phyloP scores from a whole-genome alignment of 2,797 vertebrate species.

The Galagoides demidoff region DNA sequence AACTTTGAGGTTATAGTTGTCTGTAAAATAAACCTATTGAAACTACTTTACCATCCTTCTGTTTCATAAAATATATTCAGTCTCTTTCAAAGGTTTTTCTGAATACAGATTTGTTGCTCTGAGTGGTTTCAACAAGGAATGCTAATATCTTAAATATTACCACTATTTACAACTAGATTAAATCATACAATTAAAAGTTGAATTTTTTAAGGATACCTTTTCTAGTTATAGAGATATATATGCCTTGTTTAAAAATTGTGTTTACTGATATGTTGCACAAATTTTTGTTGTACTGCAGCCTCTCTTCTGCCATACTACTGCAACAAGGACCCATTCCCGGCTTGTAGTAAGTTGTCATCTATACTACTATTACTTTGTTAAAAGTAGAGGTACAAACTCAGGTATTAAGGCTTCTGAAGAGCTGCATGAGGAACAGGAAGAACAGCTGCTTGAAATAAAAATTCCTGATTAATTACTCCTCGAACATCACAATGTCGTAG shows the following conservation, averaged over 20 bases:
- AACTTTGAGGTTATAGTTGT: constrained; percentile 34
- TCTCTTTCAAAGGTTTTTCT: constrained; percentile 52
- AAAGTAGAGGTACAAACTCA: constrained; percentile 19
- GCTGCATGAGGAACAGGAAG: neutral
- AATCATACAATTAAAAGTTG: constrained; percentile 29
- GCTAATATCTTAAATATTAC: constrained; percentile 16
- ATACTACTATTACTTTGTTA: neutral
- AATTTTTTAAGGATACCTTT: constrained; percentile 33
- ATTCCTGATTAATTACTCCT: constrained; percentile 68
- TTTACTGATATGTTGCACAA: constrained; percentile 11
- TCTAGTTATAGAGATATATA: neutral
- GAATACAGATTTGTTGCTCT: constrained; percentile 3
- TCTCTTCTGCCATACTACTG: neutral
- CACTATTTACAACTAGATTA: constrained; percentile 46
- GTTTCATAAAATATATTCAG: constrained; percentile 11
- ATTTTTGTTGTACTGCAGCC: neutral
- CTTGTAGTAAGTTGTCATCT: neutral
- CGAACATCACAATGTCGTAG: constrained; percentile 65
- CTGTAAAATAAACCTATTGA: constrained; percentile 44
- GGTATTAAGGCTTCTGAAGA: neutral
- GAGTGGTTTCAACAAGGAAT: neutral
- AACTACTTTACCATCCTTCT: neutral
- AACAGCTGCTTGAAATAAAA: constrained; percentile 72
- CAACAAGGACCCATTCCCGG: neutral
- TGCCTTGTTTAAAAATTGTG: neutral